phyloP scores from a whole-genome alignment of 2,888 invertebrate genomes.

The Copidosoma aretas region DNA sequence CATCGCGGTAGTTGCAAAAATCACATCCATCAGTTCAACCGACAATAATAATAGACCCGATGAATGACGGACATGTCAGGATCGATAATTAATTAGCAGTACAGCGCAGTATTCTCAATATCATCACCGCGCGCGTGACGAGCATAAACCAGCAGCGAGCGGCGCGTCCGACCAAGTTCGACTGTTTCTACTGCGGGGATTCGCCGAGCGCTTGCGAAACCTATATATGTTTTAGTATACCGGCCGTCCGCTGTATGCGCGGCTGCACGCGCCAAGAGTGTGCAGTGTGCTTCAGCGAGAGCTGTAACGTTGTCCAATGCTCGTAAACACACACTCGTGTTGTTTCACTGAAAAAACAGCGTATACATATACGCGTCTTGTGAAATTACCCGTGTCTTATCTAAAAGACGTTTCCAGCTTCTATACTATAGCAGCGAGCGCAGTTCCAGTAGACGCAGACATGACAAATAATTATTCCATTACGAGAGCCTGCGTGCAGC shows the following conservation, averaged over 20 bases:
- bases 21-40: no score
- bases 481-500: not conserved
- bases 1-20: no score
- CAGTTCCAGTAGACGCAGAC: not conserved
- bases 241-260: no score
- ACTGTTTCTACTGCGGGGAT: not conserved
- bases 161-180: not conserved
- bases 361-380: no score
- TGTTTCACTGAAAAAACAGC: not conserved
- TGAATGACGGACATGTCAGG: no score
- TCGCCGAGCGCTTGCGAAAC: not conserved
- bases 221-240: not conserved
- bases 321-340: not conserved
- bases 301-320: not conserved
- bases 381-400: not conserved
- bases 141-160: not conserved
- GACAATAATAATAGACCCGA: no score
- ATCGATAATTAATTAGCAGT: no score
- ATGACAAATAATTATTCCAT: conserved; percentile 1
- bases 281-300: no score
- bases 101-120: no score
- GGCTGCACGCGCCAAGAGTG: no score
- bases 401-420: not conserved
- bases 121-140: no score
- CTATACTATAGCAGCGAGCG: not conserved